These are phyloP conservation scores for Microcebus tavaratra DNA, from an alignment of 2,113 vertebrate species.

Conservation along the genomic window DNA sequence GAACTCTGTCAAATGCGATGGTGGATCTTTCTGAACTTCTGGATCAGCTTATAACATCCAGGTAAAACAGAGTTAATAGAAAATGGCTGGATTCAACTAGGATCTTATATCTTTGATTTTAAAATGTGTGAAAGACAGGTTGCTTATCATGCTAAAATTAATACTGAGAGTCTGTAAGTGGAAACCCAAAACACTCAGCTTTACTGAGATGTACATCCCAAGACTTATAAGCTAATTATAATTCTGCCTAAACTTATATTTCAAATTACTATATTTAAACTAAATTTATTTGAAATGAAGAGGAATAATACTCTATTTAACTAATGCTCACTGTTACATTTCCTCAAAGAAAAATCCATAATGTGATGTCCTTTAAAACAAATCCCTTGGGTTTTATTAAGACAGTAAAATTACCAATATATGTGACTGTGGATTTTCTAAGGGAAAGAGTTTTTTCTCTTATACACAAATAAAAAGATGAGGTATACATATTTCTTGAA, in stretches of 20 bases:
- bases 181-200: not conserved
- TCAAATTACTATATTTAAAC: slow-evolving; percentile 58
- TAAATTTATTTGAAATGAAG: slow-evolving; percentile 51
- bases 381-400: slow-evolving; percentile 44
- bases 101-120: slow-evolving; percentile 41
- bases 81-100: not conserved
- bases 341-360: slow-evolving; percentile 48
- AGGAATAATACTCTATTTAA: slow-evolving; percentile 18
- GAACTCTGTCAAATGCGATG: not conserved
- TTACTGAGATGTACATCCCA: not conserved
- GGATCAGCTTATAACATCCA: not conserved
- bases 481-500: slow-evolving; percentile 32
- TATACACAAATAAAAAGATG: slow-evolving; percentile 35
- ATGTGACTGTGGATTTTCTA: slow-evolving; percentile 31
- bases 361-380: not conserved
- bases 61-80: not conserved
- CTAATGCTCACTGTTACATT: slow-evolving; percentile 38
- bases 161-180: not conserved
- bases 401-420: slow-evolving; percentile 5
- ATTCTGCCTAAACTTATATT: slow-evolving; percentile 46
- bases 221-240: slow-evolving; percentile 55
- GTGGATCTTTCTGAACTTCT: not conserved
- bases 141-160: slow-evolving; percentile 44
- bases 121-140: slow-evolving; percentile 10
- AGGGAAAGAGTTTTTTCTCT: not conserved